Evolutionary conservation across 2,113 vertebrate species (phyloP), one percentile per base, ranked within the genome.

Genomic region (Burhinus oedicnemus): DNA sequence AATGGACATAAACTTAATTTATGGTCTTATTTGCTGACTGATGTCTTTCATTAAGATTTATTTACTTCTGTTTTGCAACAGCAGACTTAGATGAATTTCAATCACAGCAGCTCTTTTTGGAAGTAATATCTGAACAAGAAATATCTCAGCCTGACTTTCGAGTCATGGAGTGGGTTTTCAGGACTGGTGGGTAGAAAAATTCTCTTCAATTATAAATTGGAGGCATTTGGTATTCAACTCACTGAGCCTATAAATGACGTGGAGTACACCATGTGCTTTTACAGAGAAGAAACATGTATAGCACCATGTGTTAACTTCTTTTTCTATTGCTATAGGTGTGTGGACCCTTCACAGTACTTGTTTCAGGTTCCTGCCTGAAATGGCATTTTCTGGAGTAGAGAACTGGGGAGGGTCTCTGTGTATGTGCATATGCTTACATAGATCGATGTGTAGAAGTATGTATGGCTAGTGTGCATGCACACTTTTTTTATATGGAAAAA

Each of bases 101-200:
- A 0, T 68, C 89, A 69, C 26, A 71, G 34, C 47, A 78, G 40
- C 20, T 95, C 32, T 87, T 87, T 45, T 8, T 75, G 65, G 36
- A 90, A 84, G 44, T 57, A 57, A 40, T 81, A 83, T 20, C 13
- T 71, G 45, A 90, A 51, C 32, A 77, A 85, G 36, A 92, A 90
- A n/a, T 75, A 55, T 17, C 51, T 21, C 15, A 81, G 64, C 64
- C 36, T 34, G 80, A 83, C 57, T 90, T 94, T 78, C 15, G 68
- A 40, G 64, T 92, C 40, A 32, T 20, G 30, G 36, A 62, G 64
- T 93, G 19, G 65, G 86, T 94, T 96, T 96, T 95, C 83, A 87
- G 83, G 80, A 74, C 83, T 91, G 17, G 36, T 0, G 1, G 76
- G 77, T 95, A 72, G 69, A 87, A 89, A 94, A 91, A 83, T 34